Base-by-base conservation (phyloP, 2,888 invertebrate genomes). In the Odontothrips loti region DNA sequence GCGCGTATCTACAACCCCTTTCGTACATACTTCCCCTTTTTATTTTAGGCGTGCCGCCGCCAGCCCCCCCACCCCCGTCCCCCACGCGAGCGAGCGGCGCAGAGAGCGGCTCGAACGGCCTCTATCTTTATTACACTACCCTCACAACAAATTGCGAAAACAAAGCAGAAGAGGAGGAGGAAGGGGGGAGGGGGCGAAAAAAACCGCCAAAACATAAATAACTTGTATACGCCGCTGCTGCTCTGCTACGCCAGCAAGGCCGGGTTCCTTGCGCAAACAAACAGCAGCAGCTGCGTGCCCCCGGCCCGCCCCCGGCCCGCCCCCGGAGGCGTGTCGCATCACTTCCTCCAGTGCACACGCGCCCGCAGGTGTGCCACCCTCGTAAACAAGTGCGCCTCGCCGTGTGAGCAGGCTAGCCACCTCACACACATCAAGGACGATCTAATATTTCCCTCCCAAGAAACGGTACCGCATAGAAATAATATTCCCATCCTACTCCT, bases 201-300 rank as follows among this genome's bases (percentile, higher is more conserved):
- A 82, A 80, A 80, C 27, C 27, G 47, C 79, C 47, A 81, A 79
- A 47, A 83, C 81, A 83, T 82, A 79, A 82, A 79, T 84, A 84
- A 82, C 83, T 84, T 82, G 68, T 23, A 68, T 68, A n/a, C 68
- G n/a, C 68, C 34, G 34, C 51, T 12, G 34, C 34, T 43, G 34
- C 34, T 43, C 34, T 43, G 68, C 68, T 23, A 11, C 68, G 23
- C 68, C 68, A n/a, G 68, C 68, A 68, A 11, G 23, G 68, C 23
- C 11, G 68, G 68, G 68, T 68, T 6, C 9, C 68, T 68, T n/a
- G n/a, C 11, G 68, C 68, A 68, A 68, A 68, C 68, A 68, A 68
- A 68, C 68, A 68, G 68, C 58, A 58, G 68, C 68, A 68, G 68
- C 23, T 20, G 68, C 68, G 23, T 68, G 23, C 58, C 68, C 23